These are phyloP conservation scores for Paramormyrops kingsleyae DNA, from an alignment of 2,113 vertebrate species.

Conservation along the genomic window DNA sequence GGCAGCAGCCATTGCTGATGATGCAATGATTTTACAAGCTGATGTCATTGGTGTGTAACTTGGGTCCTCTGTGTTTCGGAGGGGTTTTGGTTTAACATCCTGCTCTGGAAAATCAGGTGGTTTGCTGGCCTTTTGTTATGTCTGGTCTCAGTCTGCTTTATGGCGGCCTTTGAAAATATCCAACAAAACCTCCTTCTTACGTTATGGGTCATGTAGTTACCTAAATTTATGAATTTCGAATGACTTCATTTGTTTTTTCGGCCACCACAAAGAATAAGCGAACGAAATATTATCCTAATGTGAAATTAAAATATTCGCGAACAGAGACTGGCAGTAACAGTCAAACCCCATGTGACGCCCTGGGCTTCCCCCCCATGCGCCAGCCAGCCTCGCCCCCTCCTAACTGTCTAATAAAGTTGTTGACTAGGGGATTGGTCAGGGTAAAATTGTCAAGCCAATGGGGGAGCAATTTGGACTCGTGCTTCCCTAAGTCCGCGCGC, in stretches of 20 bases:
- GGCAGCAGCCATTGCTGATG: neutral
- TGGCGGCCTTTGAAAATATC: neutral
- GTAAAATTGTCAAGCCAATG: too few species aligned
- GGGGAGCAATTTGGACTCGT: too few species aligned
- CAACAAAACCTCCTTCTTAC: neutral
- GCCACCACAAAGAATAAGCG: neutral
- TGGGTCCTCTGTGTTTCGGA: neutral
- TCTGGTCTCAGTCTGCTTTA: neutral
- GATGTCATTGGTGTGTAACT: neutral
- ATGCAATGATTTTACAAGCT: neutral
- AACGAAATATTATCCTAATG: neutral
- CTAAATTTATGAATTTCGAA: neutral
- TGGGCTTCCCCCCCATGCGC: too few species aligned
- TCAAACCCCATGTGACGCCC: too few species aligned
- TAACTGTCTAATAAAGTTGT: too few species aligned
- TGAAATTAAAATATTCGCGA: neutral
- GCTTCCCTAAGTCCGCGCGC: too few species aligned
- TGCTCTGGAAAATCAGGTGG: neutral
- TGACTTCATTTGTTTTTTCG: neutral
- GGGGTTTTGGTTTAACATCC: neutral
- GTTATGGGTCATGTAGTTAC: neutral
- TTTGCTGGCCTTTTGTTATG: neutral
- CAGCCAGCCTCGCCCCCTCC: too few species aligned
- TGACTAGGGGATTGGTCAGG: too few species aligned
- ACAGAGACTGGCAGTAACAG: neutral